Base-by-base conservation (phyloP, 92 coral and sea anemone genomes). In the Parazoanthus swiftii region DNA sequence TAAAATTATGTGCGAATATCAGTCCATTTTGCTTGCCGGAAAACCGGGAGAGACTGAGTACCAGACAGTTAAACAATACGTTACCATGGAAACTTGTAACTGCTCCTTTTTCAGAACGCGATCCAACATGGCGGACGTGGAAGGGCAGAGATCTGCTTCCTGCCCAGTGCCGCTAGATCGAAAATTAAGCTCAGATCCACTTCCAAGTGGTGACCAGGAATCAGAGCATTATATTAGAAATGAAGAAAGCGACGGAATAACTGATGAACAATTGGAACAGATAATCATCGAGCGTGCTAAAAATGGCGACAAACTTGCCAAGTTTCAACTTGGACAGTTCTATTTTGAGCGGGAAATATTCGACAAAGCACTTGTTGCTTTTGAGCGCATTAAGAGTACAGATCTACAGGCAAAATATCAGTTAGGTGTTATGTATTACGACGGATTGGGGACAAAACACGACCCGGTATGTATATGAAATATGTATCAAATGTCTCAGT, bases 321-420 rank as follows among this genome's bases (percentile, higher is more conserved):
- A 93, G 74, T 97, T 97, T 88, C 99, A 97, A 87, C 95, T 97
- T 21, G 99, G 99, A 85, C 99, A 97, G 90, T 97, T 97, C 75
- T 97, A 95, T 85, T 97, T 97, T 85, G 99, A 95, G 72, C 95
- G 99, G 75, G 91, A 95, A 77, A 93, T 97, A 48, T 95, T 82
- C 85, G 98, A 97, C 63, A 97, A 97, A 82, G 99, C 99, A 36
- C 85, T 97, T 67, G 89, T 93, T 58, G 89, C 96, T 38, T 97
- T 95, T 78, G 96, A 95, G 77, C 96, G 96, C 90, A 91, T 97
- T 77, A 94, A 93, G 86, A 90, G 77, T 77, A 92, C 93, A 29
- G 98, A 97, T 88, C 87, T 88, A 43, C 98, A 97, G 90, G 99
- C 99, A 1, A 95, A 94, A 79, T 97, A 97, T 54, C 99, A 97